Percentiles rank a stretch among this genome's conserved stretches.
phyloP scores from a whole-genome alignment of 2,797 vertebrate species.

The Cygnus olor region DNA sequence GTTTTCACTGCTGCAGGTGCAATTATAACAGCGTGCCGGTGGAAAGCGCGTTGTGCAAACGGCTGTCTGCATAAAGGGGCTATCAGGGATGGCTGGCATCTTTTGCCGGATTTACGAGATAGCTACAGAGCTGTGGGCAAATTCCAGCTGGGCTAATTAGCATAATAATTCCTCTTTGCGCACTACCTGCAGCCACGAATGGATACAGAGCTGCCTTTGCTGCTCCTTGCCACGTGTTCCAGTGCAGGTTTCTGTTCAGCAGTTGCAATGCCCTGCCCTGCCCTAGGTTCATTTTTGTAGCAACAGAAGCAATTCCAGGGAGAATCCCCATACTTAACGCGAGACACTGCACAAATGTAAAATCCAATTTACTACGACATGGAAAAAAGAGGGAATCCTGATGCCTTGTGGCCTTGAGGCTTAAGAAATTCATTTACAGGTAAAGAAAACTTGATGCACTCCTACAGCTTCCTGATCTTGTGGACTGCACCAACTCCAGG shows the following conservation, averaged over 20 bases:
- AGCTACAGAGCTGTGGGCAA: constrained; percentile 46
- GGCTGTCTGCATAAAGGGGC: neutral
- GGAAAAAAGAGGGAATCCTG: neutral
- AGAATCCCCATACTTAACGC: neutral
- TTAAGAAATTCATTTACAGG: neutral
- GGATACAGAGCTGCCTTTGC: constrained; percentile 1
- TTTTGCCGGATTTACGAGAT: constrained; percentile 35
- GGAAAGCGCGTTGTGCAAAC: neutral
- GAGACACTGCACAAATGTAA: neutral
- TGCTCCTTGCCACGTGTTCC: neutral
- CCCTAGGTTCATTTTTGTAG: neutral
- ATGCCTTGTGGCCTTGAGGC: neutral
- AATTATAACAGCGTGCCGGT: neutral
- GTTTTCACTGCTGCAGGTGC: constrained; percentile 9
- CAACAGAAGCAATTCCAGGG: neutral
- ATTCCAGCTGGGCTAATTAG: constrained; percentile 54
- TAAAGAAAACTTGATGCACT: neutral
- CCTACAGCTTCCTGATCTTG: neutral
- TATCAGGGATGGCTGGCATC: neutral
- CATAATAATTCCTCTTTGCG: constrained; percentile 1
- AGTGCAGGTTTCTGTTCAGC: neutral
- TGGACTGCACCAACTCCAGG: neutral
- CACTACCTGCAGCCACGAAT: constrained; percentile 37
- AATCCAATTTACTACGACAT: neutral
- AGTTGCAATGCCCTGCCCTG: neutral